Percentiles rank a stretch among this genome's conserved stretches.
phyloP scores from a whole-genome alignment of 2,888 invertebrate genomes.

The Eulithis testata region DNA sequence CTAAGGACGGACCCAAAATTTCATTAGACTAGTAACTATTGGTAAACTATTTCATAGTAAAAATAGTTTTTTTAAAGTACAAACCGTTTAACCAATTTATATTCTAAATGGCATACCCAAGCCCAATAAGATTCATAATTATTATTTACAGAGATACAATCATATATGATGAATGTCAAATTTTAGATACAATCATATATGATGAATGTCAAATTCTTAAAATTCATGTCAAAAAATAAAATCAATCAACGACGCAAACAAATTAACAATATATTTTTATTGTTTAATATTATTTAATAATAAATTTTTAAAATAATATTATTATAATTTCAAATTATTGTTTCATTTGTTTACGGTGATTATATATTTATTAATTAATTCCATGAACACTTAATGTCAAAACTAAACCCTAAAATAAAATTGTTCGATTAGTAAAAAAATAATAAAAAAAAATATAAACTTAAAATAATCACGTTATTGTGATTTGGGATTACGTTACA shows the following conservation, averaged over 20 bases:
- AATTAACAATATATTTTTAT: not conserved
- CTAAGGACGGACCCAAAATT: constrained; percentile 54
- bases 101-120: constrained; percentile 33
- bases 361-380: not conserved
- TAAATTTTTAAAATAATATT: not conserved
- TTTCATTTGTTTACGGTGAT: no score
- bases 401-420: constrained; percentile 41
- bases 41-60: constrained; percentile 20
- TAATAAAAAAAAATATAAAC: constrained; percentile 1
- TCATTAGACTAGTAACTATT: constrained; percentile 49
- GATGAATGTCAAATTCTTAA: constrained; percentile 19
- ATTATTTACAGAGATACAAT: constrained; percentile 32
- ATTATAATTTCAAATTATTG: no score
- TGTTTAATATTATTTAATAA: not conserved
- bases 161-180: constrained; percentile 12
- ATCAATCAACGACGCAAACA: constrained; percentile 1
- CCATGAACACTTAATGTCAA: constrained; percentile 20
- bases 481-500: not conserved
- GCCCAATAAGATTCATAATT: constrained; percentile 24
- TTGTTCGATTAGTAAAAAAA: constrained; percentile 30
- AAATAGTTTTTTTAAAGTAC: constrained; percentile 11
- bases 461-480: not conserved
- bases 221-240: constrained; percentile 17
- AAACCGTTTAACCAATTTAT: constrained; percentile 33
- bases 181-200: no score